Conservation (phyloP, 2,797 vertebrate species). For the Acrossocheilus fasciatus region DNA sequence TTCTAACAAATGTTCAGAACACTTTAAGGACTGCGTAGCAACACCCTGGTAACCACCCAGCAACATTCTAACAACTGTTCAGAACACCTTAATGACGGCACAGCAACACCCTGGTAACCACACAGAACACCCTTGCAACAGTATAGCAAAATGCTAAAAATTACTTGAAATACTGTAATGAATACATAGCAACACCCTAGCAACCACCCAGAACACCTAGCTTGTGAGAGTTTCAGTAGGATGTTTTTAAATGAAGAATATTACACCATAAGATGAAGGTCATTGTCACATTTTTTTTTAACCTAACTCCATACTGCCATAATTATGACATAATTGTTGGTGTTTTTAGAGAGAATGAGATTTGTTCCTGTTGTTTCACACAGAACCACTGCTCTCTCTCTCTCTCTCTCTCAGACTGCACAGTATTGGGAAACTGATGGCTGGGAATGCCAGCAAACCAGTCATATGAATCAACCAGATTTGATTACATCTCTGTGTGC, state of each 20-base stretch:
- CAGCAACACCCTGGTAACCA: no score
- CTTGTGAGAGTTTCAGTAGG: no score
- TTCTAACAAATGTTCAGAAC: no score
- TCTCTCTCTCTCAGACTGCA: not conserved
- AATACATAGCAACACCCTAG: not conserved
- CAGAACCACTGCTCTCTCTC: not conserved
- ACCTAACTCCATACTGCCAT: not conserved
- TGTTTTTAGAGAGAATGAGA: not conserved
- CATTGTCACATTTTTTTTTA: not conserved
- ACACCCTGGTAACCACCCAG: no score
- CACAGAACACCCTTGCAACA: no score
- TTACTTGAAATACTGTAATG: no score
- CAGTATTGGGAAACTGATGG: conserved; percentile 25
- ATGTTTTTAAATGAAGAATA: not conserved
- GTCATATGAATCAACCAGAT: conserved; percentile 51
- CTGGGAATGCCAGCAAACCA: conserved; percentile 30
- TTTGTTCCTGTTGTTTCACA: not conserved
- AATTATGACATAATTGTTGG: not conserved
- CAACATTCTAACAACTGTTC: no score
- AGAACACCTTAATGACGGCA: no score
- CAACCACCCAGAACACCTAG: no score
- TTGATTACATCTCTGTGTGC: conserved; percentile 47
- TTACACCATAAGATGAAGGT: not conserved
- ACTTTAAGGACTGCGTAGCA: no score
- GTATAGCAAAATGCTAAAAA: no score